These are phyloP conservation scores for Tragelaphus buxtoni DNA, from an alignment of 2,113 vertebrate species.

Conservation along the genomic window DNA sequence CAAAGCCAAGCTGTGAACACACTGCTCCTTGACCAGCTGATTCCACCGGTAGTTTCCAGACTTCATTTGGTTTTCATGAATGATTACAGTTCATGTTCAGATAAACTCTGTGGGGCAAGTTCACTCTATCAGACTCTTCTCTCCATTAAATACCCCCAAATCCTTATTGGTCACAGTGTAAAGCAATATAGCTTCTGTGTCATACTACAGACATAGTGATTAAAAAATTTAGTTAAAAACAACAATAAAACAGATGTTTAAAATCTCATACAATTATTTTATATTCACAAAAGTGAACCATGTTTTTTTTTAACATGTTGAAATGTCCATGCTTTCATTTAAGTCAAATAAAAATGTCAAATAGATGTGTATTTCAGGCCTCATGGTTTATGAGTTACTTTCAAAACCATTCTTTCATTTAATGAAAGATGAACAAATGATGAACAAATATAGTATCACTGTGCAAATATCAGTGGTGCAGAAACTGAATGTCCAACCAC, in stretches of 20 bases:
- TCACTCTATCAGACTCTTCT: not conserved
- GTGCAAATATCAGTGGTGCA: not conserved
- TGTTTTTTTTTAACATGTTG: not conserved
- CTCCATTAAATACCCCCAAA: too few species aligned
- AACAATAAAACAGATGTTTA: not conserved
- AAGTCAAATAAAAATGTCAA: not conserved
- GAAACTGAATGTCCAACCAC: not conserved
- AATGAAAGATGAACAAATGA: too few species aligned
- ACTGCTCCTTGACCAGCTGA: not conserved
- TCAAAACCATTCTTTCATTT: not conserved
- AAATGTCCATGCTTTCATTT: not conserved
- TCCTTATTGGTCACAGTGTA: not conserved
- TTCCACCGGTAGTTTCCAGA: too few species aligned
- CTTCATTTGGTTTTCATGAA: rapidly evolving
- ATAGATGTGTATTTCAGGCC: not conserved
- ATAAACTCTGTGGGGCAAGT: not conserved
- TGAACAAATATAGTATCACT: rapidly evolving
- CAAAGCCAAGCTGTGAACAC: rapidly evolving
- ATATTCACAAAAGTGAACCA: not conserved
- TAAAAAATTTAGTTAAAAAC: not conserved
- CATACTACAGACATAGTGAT: not conserved
- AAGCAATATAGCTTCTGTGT: not conserved
- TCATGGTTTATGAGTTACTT: not conserved
- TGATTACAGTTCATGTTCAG: not conserved
- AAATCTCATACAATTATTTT: not conserved